A percentile compares a stretch with the other conserved stretches of the same genome.
phyloP scores from a whole-genome alignment of 2,113 vertebrate genomes.

The Ancistrus triradiatus region DNA sequence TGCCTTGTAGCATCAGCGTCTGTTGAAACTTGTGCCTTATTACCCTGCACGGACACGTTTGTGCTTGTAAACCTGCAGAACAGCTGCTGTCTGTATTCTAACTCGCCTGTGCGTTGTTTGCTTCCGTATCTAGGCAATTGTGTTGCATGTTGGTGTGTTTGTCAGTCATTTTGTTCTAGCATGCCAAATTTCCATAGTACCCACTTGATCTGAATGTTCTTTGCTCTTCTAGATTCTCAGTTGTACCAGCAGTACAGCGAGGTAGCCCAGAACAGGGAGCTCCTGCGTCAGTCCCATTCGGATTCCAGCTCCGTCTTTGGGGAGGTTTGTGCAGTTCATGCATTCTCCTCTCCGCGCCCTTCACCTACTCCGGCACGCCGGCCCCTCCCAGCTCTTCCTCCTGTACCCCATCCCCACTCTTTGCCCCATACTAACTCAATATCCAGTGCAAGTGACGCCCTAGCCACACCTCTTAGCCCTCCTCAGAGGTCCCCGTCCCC shows the following conservation, averaged over 20 bases:
- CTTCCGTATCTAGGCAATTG: slow-evolving; percentile 1
- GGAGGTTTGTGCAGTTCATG: slow-evolving; percentile 43
- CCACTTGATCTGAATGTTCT: not conserved
- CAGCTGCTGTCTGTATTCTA: slow-evolving; percentile 54
- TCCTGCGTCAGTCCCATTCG: slow-evolving; percentile 80
- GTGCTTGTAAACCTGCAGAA: slow-evolving; percentile 54
- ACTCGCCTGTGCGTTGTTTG: slow-evolving; percentile 34
- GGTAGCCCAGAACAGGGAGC: slow-evolving; percentile 84
- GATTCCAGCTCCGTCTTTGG: slow-evolving; percentile 61
- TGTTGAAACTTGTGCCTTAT: slow-evolving; percentile 14
- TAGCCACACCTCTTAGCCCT: slow-evolving; percentile 62
- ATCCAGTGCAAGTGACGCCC: slow-evolving; percentile 55
- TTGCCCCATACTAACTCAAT: slow-evolving; percentile 60
- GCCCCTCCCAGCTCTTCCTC: slow-evolving; percentile 69
- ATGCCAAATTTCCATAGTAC: too few relatives aligned
- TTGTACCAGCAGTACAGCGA: slow-evolving; percentile 96
- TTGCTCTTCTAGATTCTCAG: slow-evolving; percentile 67
- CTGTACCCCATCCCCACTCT: slow-evolving; percentile 45
- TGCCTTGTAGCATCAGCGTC: too few relatives aligned
- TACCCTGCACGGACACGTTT: slow-evolving; percentile 54
- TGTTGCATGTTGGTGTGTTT: slow-evolving; percentile 25
- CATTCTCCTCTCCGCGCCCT: slow-evolving; percentile 63
- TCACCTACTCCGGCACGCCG: slow-evolving; percentile 73
- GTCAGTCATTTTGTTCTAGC: slow-evolving; percentile 15
- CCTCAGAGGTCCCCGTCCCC: slow-evolving; percentile 59